Evolutionary conservation across 2,113 vertebrate species (phyloP), one percentile per base, ranked within the genome.

Genomic region (Maccullochella peelii): DNA sequence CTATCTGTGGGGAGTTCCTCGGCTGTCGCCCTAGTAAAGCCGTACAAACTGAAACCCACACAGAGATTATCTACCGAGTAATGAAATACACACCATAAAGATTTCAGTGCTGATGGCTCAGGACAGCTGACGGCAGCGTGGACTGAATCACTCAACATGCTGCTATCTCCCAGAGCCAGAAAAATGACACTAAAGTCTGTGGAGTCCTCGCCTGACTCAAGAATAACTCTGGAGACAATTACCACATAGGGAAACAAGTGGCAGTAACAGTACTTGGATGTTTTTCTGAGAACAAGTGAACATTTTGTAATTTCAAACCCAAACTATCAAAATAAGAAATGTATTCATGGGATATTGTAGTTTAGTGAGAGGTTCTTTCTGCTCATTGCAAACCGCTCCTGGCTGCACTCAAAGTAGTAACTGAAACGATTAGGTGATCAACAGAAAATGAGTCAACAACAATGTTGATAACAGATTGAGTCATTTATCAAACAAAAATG

Each of bases 11-110:
- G 86, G 82, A 76, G 62, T 70, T 86, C 77, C 66, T 83, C 16
- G 2, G 62, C 82, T 86, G 88, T 80, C 33, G 27, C 61, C 25
- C 63, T 69, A 73, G 75, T 89, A 84, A 87, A 87, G 83, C 49
- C 42, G 40, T 82, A 78, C 36, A 86, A 90, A 78, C 66, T 73
- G 69, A 86, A 80, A 78, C 44, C 59, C 42, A 78, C 75, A 55
- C 38, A 52, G 73, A 85, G 86, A 88, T 86, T 33, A 85, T 72
- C 77, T 74, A 49, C 73, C 18, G 14, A 80, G 68, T 80, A 84
- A 83, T 63, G 72, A 83, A 75, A 85, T 82, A 49, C 63, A 71
- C 69, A 55, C 71, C 15, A 50, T 76, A 83, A 82, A 88, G 74
- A 86, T 85, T 62, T 83, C 67, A 77, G 62, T 10, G 58, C 70